phyloP scores from a whole-genome alignment of 2,888 invertebrate genomes.

The Leptinotarsa rubiginosa region DNA sequence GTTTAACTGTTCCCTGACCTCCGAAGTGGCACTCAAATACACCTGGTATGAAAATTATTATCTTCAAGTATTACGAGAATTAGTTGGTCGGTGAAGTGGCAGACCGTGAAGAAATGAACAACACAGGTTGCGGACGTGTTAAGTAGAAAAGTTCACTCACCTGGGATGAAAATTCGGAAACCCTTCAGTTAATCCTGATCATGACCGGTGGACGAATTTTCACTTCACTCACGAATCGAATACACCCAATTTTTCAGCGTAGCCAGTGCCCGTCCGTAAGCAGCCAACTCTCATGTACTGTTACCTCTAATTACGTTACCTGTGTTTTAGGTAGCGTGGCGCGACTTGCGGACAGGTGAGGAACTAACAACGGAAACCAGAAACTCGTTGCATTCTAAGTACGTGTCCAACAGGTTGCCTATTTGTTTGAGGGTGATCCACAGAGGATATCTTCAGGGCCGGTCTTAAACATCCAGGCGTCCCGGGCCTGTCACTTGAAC shows the following conservation, averaged over 20 bases:
- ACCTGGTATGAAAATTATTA: slow-evolving; percentile 13
- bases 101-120: slow-evolving; percentile 39
- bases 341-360: slow-evolving; percentile 48
- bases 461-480: neutral
- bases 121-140: slow-evolving; percentile 45
- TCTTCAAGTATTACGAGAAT: neutral
- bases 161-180: slow-evolving; percentile 10
- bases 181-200: slow-evolving; percentile 38
- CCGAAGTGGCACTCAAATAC: slow-evolving; percentile 14
- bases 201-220: slow-evolving; percentile 24
- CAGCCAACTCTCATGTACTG: slow-evolving; percentile 21
- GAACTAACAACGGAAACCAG: slow-evolving; percentile 30
- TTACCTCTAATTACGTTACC: slow-evolving; percentile 55
- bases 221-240: slow-evolving; percentile 47
- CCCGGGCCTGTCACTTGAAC: neutral
- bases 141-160: slow-evolving; percentile 28
- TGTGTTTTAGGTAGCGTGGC: slow-evolving; percentile 47
- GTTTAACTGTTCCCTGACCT: slow-evolving; percentile 42
- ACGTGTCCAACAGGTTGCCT: slow-evolving; percentile 19
- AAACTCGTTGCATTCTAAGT: neutral
- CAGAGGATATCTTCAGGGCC: neutral
- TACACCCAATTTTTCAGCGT: slow-evolving; percentile 43
- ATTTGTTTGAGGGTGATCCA: neutral
- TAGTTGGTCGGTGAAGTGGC: slow-evolving; percentile 28
- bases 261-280: slow-evolving; percentile 37